Conservation (phyloP, 2,113 vertebrate species). For the Rhinopomastus cyanomelas region DNA sequence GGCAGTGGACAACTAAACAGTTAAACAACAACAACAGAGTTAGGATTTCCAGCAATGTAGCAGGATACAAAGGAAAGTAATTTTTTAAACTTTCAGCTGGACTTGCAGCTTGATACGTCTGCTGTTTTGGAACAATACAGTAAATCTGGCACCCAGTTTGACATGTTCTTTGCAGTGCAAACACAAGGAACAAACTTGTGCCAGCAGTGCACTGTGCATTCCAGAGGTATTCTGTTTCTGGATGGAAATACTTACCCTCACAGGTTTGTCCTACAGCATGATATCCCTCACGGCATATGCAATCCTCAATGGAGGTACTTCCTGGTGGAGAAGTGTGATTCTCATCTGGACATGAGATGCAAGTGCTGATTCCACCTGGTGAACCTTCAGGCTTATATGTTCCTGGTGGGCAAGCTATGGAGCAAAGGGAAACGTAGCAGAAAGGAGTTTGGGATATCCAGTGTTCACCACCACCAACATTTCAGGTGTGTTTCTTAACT, state of each 20-base stretch:
- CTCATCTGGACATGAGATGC: conserved; percentile 82
- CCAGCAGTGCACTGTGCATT: not conserved
- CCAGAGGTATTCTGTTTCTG: not conserved
- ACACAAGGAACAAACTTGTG: not conserved
- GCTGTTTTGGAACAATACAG: not conserved
- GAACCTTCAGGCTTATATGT: conserved; percentile 91
- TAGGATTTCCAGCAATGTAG: not conserved
- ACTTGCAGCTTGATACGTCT: not conserved
- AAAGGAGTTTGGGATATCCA: not conserved
- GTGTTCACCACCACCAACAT: not conserved
- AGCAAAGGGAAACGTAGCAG: not conserved
- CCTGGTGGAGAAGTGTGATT: conserved; percentile 90
- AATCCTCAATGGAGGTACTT: conserved; percentile 87
- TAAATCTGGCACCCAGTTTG: not conserved
- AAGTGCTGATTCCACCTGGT: conserved; percentile 89
- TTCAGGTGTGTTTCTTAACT: not conserved
- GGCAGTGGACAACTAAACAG: conserved; percentile 86
- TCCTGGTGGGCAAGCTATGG: conserved; percentile 89
- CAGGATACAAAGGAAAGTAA: not conserved
- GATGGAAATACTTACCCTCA: conserved; percentile 75
- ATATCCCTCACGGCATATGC: conserved; percentile 86
- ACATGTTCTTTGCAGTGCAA: not conserved
- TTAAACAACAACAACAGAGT: conserved; percentile 23
- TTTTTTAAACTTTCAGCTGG: not conserved
- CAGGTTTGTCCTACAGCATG: conserved; percentile 80